phyloP scores from a whole-genome alignment of 2,888 invertebrate species.

The Paralinhomoeus sp. region DNA sequence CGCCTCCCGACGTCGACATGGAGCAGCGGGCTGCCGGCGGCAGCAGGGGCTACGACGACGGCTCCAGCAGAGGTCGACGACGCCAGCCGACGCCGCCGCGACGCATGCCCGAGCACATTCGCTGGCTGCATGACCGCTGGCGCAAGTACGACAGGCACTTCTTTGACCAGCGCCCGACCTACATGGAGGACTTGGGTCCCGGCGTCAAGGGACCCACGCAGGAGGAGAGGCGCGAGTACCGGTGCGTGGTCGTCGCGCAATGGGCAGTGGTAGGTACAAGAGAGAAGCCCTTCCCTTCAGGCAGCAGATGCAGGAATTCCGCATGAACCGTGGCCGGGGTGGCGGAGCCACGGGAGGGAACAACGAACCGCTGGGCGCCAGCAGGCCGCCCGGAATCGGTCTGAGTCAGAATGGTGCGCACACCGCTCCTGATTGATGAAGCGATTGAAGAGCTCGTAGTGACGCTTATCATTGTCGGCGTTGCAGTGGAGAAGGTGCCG shows the following conservation, averaged over 20 bases:
- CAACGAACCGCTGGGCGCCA: background rate
- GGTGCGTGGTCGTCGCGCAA: background rate
- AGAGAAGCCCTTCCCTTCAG: background rate
- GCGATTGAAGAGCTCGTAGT: too few species aligned
- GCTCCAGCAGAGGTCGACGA: too few species aligned
- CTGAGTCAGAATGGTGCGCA: too few species aligned
- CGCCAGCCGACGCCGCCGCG: slow-evolving; percentile 1
- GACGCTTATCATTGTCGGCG: too few species aligned
- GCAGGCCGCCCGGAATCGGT: background rate
- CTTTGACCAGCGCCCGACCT: background rate
- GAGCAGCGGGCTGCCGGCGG: too few species aligned
- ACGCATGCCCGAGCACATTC: slow-evolving; percentile 7
- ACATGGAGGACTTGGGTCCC: background rate
- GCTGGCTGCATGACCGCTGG: slow-evolving; percentile 9
- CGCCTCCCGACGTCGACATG: too few species aligned
- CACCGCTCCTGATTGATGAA: too few species aligned
- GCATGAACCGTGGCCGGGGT: background rate
- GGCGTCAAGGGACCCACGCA: background rate
- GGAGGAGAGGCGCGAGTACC: background rate
- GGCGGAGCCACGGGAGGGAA: background rate
- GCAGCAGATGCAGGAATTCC: background rate
- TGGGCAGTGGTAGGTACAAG: too few species aligned
- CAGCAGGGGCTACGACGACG: too few species aligned
- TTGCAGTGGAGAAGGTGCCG: too few species aligned
- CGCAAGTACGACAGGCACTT: slow-evolving; percentile 4